phyloP scores from a whole-genome alignment of 2,113 vertebrate species.

The Caranx ignobilis region DNA sequence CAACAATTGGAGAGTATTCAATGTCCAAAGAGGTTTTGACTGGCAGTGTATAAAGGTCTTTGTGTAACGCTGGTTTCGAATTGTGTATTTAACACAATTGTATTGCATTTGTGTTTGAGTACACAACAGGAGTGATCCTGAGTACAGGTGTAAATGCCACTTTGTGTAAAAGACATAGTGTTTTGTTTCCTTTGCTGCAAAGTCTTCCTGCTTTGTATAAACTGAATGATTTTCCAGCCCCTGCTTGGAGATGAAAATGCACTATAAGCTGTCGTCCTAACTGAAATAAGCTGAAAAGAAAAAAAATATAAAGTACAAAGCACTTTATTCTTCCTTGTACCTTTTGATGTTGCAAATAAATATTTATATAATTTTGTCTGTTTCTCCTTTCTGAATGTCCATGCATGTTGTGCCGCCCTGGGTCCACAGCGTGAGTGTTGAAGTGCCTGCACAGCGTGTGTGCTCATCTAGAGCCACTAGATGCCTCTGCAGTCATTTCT shows the following conservation, averaged over 20 bases:
- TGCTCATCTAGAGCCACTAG: conserved; percentile 50
- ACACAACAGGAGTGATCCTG: neutral
- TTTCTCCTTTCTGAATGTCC: neutral
- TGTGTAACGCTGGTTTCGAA: conserved; percentile 19
- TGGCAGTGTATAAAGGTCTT: conserved; percentile 21
- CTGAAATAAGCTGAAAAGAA: conserved; percentile 34
- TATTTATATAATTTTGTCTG: conserved; percentile 56
- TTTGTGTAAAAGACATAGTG: conserved; percentile 4
- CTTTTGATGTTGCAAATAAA: conserved; percentile 79
- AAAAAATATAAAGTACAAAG: conserved; percentile 42
- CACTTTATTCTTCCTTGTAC: conserved; percentile 78
- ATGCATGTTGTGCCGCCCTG: neutral
- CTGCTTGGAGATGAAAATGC: conserved; percentile 13
- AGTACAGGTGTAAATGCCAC: conserved; percentile 19
- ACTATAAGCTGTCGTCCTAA: conserved; percentile 29
- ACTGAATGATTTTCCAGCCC: conserved; percentile 14
- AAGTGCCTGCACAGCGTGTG: neutral
- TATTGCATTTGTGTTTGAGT: neutral
- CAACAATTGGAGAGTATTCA: neutral
- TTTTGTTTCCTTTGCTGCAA: conserved; percentile 36
- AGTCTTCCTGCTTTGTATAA: conserved; percentile 63
- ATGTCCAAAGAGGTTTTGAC: neutral
- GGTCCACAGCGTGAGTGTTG: neutral
- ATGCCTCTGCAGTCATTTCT: conserved; percentile 58
- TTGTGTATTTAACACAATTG: neutral